phyloP scores from a whole-genome alignment of 1,140 invertebrate species.

The Macrotrachela quadricornifera region DNA sequence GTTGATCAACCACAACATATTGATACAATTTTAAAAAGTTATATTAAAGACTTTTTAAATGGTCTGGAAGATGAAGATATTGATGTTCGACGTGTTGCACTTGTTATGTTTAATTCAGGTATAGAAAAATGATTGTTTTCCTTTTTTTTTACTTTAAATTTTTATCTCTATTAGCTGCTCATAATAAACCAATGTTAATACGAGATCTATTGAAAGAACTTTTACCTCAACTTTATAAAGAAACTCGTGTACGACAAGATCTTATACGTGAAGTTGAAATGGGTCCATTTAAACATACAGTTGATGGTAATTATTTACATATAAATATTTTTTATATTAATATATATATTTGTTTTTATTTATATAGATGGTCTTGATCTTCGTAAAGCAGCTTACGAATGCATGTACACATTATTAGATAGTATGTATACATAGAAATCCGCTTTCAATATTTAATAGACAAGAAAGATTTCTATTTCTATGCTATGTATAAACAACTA shows the following conservation, averaged over 20 bases:
- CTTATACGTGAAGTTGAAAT: slow-evolving; percentile 95
- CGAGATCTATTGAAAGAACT: slow-evolving; percentile 63
- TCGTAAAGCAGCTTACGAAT: slow-evolving; percentile 70
- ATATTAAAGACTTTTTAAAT: slow-evolving; percentile 40
- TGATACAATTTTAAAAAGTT: slow-evolving; percentile 8
- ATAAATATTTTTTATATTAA: too few relatives aligned
- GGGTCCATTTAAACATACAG: slow-evolving; percentile 94
- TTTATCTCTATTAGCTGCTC: slow-evolving; percentile 43
- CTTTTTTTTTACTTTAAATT: too few relatives aligned
- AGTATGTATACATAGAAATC: too few relatives aligned
- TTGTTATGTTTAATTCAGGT: slow-evolving; percentile 81
- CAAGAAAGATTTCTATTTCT: too few relatives aligned
- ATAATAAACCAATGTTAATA: slow-evolving; percentile 86
- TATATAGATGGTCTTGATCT: background rate
- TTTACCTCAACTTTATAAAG: slow-evolving; percentile 75
- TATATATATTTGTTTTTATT: too few relatives aligned
- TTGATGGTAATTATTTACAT: slow-evolving; percentile 38
- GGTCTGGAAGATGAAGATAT: slow-evolving; percentile 70
- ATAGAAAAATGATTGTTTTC: too few relatives aligned
- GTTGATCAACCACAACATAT: slow-evolving; percentile 45
- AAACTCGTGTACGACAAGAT: slow-evolving; percentile 88
- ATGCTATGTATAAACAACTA: too few relatives aligned
- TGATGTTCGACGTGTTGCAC: slow-evolving; percentile 74
- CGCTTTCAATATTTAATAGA: too few relatives aligned
- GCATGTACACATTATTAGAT: slow-evolving; percentile 93